Percentiles rank a stretch among this genome's conserved stretches.
Conservation (phyloP, 2,888 invertebrate genomes). For the Caenorhabditis afra region DNA sequence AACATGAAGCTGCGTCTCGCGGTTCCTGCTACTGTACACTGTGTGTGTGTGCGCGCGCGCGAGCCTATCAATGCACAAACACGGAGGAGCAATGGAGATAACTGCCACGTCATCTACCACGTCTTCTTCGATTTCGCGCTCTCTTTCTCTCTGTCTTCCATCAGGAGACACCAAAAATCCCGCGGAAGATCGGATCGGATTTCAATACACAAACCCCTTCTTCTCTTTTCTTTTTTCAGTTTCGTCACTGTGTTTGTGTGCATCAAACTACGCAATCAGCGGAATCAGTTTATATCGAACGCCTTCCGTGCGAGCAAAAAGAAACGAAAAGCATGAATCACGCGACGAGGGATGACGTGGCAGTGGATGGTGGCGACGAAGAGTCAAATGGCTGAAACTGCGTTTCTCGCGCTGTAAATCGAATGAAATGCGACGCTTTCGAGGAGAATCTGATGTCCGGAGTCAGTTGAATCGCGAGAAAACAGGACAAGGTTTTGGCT, state of each 20-base stretch:
- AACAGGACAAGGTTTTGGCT: too few relatives aligned
- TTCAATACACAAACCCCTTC: constrained; percentile 3
- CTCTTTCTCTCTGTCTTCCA: constrained; percentile 36
- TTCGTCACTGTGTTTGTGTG: constrained; percentile 9
- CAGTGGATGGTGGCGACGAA: too few relatives aligned
- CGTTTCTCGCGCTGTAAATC: too few relatives aligned
- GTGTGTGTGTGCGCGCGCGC: neutral
- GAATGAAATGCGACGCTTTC: too few relatives aligned
- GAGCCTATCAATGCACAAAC: constrained; percentile 36
- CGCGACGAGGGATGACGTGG: too few relatives aligned
- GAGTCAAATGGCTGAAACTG: too few relatives aligned
- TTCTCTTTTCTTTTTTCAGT: constrained; percentile 22
- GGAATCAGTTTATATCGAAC: neutral
- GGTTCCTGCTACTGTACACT: constrained; percentile 41
- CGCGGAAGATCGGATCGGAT: constrained; percentile 15
- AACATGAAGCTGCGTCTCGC: constrained; percentile 29
- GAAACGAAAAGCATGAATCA: too few relatives aligned
- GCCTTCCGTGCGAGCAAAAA: too few relatives aligned
- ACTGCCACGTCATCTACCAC: constrained; percentile 32
- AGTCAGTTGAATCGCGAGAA: too few relatives aligned
- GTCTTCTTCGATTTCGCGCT: neutral
- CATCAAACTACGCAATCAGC: too few relatives aligned
- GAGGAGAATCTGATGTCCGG: too few relatives aligned
- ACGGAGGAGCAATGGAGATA: neutral
- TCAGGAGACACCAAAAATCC: constrained; percentile 42